Base-by-base conservation (phyloP, 2,113 vertebrate genomes). In the Morone saxatilis region DNA sequence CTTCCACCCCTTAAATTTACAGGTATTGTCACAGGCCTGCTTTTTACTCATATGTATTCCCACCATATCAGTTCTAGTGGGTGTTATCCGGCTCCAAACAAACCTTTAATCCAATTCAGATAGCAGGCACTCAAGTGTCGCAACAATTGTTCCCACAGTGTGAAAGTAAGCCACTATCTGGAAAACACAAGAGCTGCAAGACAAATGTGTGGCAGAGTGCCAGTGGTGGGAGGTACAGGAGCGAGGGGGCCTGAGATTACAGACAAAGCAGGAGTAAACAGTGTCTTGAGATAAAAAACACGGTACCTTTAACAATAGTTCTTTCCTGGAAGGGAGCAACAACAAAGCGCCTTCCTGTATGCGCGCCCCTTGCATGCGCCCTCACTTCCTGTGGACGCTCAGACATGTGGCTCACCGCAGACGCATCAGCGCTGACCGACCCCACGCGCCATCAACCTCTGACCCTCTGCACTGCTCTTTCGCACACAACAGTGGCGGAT, bases 321-420 rank as follows among this genome's bases (percentile, higher is more conserved):
- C 86, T 93, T 95, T 95, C 95, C 95, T 91, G 93, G 83, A 88
- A 84, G 87, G 94, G 91, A 93, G 88, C 70, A 57, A 88, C 93
- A 92, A 95, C 93, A 95, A 94, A 95, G 93, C 80, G 19, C 69
- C 93, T 95, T 96, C 95, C 95, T 94, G 90, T 90, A 51, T 90
- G 91, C 80, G 54, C 86, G 85, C 83, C 90, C 87, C 91, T 92
- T 71, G 93, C 94, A 93, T 94, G 95, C 92, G 92, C 86, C 93
- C 94, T 93, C 72, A 78, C 92, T 95, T 96, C 95, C 95, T 92
- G 91, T 91, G 80, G 80, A 91, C 31, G 85, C 80, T 90, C 78
- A 77, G 92, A 93, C 95, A 92, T 95, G 93, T 63, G 94, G 92
- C 93, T 85, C 17, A 14, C 89, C 61, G 56, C 88, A 86, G 70